Conservation (phyloP, 1,140 invertebrate genomes). For the Bombus confusus region DNA sequence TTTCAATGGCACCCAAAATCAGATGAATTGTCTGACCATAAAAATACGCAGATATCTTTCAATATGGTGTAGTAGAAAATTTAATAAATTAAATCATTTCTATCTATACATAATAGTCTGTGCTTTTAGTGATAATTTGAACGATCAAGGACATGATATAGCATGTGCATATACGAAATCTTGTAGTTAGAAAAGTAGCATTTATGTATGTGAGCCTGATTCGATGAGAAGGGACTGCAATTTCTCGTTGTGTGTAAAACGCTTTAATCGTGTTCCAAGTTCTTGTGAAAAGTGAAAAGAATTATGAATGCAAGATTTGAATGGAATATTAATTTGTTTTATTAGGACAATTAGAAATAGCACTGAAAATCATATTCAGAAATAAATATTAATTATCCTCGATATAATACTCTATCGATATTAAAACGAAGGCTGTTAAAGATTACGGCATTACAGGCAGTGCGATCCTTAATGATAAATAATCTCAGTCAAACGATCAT, state of each 20-base stretch:
- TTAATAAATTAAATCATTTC: too few species aligned
- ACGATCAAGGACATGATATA: too few species aligned
- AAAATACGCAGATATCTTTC: too few species aligned
- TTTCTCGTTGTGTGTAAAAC: not conserved
- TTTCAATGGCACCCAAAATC: too few species aligned
- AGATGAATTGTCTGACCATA: too few species aligned
- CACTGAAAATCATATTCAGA: constrained; percentile 56
- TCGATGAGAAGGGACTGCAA: not conserved
- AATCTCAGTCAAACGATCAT: constrained; percentile 18
- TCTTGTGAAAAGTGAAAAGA: constrained; percentile 5
- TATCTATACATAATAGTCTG: too few species aligned
- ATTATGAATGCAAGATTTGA: not conserved
- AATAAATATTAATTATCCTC: constrained; percentile 54
- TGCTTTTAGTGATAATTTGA: too few species aligned
- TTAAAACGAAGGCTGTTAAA: constrained; percentile 48
- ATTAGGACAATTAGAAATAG: constrained; percentile 58
- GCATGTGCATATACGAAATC: too few species aligned
- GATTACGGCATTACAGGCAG: constrained; percentile 33
- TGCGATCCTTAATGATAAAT: constrained; percentile 36
- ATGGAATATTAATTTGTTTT: constrained; percentile 57
- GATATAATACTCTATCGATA: constrained; percentile 44
- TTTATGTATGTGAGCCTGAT: too few species aligned
- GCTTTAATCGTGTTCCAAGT: not conserved
- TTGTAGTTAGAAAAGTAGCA: too few species aligned
- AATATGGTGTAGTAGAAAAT: too few species aligned